Percentiles rank a stretch among this genome's conserved stretches.
phyloP scores from a whole-genome alignment of 2,113 vertebrate species.

The Antechinus flavipes region DNA sequence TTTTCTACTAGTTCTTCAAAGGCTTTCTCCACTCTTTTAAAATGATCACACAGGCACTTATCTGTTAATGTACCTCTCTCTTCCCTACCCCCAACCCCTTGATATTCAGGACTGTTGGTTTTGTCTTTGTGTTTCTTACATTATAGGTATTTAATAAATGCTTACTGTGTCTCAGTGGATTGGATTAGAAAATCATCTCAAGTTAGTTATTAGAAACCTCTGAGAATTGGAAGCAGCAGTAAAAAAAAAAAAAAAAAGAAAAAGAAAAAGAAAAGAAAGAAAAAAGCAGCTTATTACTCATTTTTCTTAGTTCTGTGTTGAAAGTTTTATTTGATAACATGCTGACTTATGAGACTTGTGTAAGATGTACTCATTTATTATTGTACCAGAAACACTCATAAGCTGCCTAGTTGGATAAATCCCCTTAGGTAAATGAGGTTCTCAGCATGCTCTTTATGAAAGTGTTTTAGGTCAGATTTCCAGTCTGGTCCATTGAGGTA shows the following conservation, averaged over 20 bases:
- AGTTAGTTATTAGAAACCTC: conserved; percentile 32
- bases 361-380: conserved; percentile 39
- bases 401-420: not conserved
- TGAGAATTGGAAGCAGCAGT: conserved; percentile 28
- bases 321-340: conserved; percentile 43
- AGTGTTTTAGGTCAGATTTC: conserved; percentile 42
- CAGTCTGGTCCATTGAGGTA: not conserved
- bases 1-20: not conserved
- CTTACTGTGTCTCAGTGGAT: not conserved
- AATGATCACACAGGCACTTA: not conserved
- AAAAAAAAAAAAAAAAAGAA: not conserved
- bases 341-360: conserved; percentile 19
- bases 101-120: not conserved
- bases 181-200: conserved; percentile 4
- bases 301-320: conserved; percentile 43
- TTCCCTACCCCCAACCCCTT: not conserved
- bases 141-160: not conserved
- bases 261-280: not conserved
- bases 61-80: not conserved
- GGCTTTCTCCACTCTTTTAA: not conserved
- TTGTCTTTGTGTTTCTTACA: not conserved
- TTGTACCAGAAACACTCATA: conserved; percentile 9
- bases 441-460: conserved; percentile 30
- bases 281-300: conserved; percentile 25
- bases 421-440: conserved; percentile 19